phyloP scores from a whole-genome alignment of 2,797 vertebrate genomes.

The Acanthopagrus latus region DNA sequence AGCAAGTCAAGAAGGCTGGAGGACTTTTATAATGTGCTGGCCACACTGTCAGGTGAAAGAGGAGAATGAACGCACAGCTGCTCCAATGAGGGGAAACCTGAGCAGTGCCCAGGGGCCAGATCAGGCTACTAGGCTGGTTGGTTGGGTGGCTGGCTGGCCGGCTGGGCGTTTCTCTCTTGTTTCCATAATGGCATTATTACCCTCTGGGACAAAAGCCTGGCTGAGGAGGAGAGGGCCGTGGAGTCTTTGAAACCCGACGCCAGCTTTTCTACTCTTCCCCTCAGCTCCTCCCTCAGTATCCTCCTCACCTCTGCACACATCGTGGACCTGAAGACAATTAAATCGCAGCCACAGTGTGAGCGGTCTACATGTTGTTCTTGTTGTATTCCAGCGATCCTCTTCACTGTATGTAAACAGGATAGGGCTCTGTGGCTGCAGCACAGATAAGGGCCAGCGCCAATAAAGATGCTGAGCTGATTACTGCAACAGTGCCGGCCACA shows the following conservation, averaged over 20 bases:
- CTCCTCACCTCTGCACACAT: slow-evolving; percentile 36
- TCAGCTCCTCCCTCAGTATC: slow-evolving; percentile 13
- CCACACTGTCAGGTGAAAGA: slow-evolving; percentile 28
- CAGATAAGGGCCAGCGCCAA: slow-evolving; percentile 69
- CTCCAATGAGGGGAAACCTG: slow-evolving; percentile 65
- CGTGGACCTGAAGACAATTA: slow-evolving; percentile 49
- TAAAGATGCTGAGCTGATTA: slow-evolving; percentile 76
- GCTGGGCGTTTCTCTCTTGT: slow-evolving; percentile 61
- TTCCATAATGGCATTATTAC: slow-evolving; percentile 78
- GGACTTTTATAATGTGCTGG: slow-evolving; percentile 54
- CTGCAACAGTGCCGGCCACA: slow-evolving; percentile 37
- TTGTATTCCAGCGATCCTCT: slow-evolving; percentile 11
- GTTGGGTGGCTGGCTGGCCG: slow-evolving; percentile 50
- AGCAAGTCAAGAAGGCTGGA: slow-evolving; percentile 12
- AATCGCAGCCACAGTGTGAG: slow-evolving; percentile 58
- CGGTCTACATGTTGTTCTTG: slow-evolving; percentile 25
- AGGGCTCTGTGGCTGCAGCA: slow-evolving; percentile 51
- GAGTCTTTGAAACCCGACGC: slow-evolving; percentile 76
- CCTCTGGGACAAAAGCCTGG: slow-evolving; percentile 69
- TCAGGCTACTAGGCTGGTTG: slow-evolving; percentile 46
- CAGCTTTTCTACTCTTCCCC: slow-evolving; percentile 24
- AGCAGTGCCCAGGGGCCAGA: slow-evolving; percentile 65
- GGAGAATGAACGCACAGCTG: slow-evolving; percentile 59
- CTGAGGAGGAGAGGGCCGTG: slow-evolving; percentile 36
- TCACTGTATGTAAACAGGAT: slow-evolving; percentile 77